Evolutionary conservation across 2,888 invertebrate genomes (phyloP).

Genomic region (Petrophora chlorosata): DNA sequence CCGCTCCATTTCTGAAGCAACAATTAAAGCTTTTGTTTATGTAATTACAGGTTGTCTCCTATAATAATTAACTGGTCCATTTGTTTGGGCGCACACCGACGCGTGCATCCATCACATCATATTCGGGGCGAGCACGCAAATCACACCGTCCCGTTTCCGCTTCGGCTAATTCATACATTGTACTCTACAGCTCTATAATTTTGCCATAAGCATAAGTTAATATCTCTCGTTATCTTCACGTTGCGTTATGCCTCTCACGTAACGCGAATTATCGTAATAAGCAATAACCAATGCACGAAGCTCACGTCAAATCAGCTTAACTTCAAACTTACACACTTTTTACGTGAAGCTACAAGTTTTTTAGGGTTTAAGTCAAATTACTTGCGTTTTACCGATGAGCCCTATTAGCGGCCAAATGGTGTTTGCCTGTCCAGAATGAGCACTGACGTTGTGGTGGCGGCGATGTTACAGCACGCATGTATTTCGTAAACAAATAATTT

Average conservation of each 20-base stretch:
- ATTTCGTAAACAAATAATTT: conserved; percentile 12
- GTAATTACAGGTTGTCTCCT: conserved; percentile 63
- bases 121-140: conserved; percentile 36
- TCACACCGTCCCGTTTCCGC: conserved; percentile 43
- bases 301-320: conserved; percentile 71
- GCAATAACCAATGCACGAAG: conserved; percentile 76
- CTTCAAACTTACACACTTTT: conserved; percentile 57
- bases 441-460: background rate
- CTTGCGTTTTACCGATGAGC: conserved; percentile 63
- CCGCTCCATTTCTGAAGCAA: conserved; percentile 53
- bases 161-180: conserved; percentile 43
- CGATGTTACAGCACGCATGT: conserved; percentile 7
- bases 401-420: conserved; percentile 76
- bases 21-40: conserved; percentile 70
- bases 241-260: conserved; percentile 52
- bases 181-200: conserved; percentile 48
- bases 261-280: conserved; percentile 75
- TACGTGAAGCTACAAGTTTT: conserved; percentile 43
- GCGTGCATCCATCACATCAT: conserved; percentile 47
- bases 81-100: conserved; percentile 52
- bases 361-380: conserved; percentile 63
- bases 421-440: conserved; percentile 1
- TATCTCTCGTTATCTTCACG: conserved; percentile 58
- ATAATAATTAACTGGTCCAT: conserved; percentile 55
- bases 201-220: conserved; percentile 52